Percentiles rank a stretch among this genome's conserved stretches.
These are phyloP conservation scores for Dicycla oo DNA, from an alignment of 2,888 invertebrate genomes.

Conservation along the genomic window DNA sequence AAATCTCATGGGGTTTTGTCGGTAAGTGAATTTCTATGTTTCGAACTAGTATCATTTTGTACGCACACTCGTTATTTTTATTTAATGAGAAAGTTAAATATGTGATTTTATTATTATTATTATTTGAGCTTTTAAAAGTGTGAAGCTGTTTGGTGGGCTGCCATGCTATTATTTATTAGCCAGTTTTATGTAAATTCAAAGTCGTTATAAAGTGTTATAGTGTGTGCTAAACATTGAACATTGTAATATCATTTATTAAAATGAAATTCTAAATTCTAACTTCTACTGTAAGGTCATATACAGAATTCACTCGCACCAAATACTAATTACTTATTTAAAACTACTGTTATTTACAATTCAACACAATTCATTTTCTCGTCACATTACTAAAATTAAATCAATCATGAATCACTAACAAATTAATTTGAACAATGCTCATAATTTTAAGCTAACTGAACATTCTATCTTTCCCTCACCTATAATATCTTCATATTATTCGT, in stretches of 20 bases:
- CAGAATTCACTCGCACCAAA: constrained; percentile 14
- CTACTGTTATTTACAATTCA: constrained; percentile 50
- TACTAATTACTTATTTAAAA: constrained; percentile 34
- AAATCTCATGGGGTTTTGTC: constrained; percentile 26
- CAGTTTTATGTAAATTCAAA: background rate
- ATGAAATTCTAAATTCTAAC: background rate
- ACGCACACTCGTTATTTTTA: constrained; percentile 17
- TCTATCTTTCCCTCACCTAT: constrained; percentile 11
- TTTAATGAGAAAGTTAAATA: background rate
- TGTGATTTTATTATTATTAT: constrained; percentile 11
- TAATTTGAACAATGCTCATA: constrained; percentile 44
- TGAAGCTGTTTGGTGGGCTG: background rate
- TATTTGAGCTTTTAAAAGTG: background rate
- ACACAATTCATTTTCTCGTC: constrained; percentile 11
- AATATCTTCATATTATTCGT: background rate
- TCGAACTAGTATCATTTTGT: constrained; percentile 10
- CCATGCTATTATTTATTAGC: background rate
- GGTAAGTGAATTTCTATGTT: constrained; percentile 39
- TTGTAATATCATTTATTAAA: background rate
- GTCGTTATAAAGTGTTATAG: background rate
- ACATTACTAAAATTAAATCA: constrained; percentile 12
- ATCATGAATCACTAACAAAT: constrained; percentile 23
- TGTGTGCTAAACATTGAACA: constrained; percentile 3
- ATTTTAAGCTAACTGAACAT: constrained; percentile 27
- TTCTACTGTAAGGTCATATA: constrained; percentile 8